Conservation (phyloP, 2,797 vertebrate species). For the Vireo griseus region DNA sequence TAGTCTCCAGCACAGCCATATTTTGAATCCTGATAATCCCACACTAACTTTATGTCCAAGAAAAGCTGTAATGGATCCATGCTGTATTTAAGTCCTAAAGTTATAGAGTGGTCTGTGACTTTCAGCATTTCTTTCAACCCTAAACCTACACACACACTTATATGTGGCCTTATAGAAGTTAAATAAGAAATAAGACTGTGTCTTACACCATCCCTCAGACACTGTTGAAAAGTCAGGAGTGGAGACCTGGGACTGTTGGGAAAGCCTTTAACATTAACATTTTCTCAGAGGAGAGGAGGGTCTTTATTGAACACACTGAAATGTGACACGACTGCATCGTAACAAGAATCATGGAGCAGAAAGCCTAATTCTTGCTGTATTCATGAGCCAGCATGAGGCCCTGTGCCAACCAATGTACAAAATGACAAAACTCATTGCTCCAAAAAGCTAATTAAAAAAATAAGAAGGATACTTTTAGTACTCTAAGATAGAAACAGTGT, state of each 20-base stretch:
- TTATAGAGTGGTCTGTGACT: neutral
- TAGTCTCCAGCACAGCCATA: neutral
- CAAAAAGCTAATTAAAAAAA: neutral
- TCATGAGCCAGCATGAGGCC: neutral
- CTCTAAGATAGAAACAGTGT: neutral
- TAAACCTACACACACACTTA: neutral
- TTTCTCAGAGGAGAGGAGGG: neutral
- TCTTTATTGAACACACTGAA: neutral
- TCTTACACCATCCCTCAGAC: neutral
- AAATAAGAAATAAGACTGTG: neutral
- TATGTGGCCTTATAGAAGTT: neutral
- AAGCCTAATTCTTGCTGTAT: neutral
- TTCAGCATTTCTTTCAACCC: neutral
- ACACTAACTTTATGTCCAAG: fast-evolving
- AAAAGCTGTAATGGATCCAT: neutral
- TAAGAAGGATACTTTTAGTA: neutral
- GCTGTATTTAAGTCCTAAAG: neutral
- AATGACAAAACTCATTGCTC: neutral
- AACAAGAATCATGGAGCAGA: neutral
- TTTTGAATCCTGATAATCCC: neutral
- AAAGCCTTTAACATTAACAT: neutral
- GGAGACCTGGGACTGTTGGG: neutral
- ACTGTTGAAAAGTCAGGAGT: neutral
- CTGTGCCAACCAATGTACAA: neutral
- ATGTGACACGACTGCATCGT: fast-evolving